Evolutionary conservation across 2,797 vertebrate genomes (phyloP).

Genomic region (Crax fasciolata): DNA sequence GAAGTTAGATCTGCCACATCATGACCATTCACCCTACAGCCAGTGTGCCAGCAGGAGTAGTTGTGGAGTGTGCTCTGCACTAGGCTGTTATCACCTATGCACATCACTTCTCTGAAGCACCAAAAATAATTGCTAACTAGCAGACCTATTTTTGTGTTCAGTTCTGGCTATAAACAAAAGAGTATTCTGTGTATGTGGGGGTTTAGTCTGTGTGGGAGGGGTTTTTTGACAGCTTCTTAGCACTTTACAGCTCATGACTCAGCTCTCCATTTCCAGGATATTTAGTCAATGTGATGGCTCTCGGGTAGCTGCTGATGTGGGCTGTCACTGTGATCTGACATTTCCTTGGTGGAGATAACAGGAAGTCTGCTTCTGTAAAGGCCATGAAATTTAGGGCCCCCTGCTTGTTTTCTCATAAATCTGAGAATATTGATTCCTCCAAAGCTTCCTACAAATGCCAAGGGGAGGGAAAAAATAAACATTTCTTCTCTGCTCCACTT

Average conservation of each 20-base stretch:
- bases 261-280: slow-evolving; percentile 14
- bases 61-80: not conserved
- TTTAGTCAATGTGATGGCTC: slow-evolving; percentile 32
- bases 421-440: slow-evolving; percentile 30
- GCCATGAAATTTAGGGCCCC: not conserved
- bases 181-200: not conserved
- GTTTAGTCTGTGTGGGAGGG: too few relatives aligned
- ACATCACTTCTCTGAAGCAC: not conserved
- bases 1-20: not conserved
- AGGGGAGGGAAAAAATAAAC: not conserved
- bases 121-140: not conserved
- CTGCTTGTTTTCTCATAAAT: slow-evolving; percentile 19
- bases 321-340: slow-evolving; percentile 55
- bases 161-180: slow-evolving; percentile 17
- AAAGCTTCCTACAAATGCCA: slow-evolving; percentile 32
- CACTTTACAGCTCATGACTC: slow-evolving; percentile 67
- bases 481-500: not conserved
- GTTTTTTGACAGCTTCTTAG: slow-evolving; percentile 58
- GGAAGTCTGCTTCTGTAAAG: slow-evolving; percentile 27
- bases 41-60: not conserved
- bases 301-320: slow-evolving; percentile 20
- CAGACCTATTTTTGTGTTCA: not conserved
- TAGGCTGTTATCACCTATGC: not conserved
- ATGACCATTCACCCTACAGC: not conserved
- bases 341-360: slow-evolving; percentile 37